A percentile compares a stretch with the other conserved stretches of the same genome.
phyloP scores from a whole-genome alignment of 2,888 invertebrate genomes.

The Andricus curvator region DNA sequence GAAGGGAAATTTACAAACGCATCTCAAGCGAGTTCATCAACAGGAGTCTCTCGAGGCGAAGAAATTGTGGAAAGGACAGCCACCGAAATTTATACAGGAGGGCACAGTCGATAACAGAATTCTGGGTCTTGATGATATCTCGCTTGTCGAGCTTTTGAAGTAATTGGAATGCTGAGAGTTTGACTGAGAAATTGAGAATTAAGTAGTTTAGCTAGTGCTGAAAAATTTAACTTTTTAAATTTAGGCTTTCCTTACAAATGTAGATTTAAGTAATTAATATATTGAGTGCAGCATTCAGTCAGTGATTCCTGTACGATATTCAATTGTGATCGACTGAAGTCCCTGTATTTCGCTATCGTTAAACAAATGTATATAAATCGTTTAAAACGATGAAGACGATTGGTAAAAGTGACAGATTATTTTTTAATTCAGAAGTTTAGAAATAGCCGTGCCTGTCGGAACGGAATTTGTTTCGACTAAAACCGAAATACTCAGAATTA shows the following conservation, averaged over 20 bases:
- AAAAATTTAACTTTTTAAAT: conserved; percentile 8
- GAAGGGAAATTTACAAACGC: conserved; percentile 82
- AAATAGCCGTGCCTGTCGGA: conserved; percentile 9
- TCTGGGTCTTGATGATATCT: conserved; percentile 68
- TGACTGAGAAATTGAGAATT: background rate
- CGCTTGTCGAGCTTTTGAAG: conserved; percentile 63
- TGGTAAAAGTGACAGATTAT: background rate
- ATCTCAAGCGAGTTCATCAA: conserved; percentile 80
- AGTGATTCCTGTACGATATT: conserved; percentile 2
- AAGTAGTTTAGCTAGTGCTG: background rate
- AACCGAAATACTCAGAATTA: conserved; percentile 14
- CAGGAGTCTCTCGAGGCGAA: conserved; percentile 61
- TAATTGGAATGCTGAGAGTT: background rate
- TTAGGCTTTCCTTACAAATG: background rate
- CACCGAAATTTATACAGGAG: conserved; percentile 58
- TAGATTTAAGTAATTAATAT: conserved; percentile 8
- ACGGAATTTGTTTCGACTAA: conserved; percentile 7
- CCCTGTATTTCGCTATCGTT: background rate
- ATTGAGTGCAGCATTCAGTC: conserved; percentile 20
- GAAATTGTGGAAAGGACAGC: conserved; percentile 58
- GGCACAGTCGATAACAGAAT: conserved; percentile 59
- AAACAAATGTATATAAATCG: conserved; percentile 16
- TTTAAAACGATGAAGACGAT: background rate
- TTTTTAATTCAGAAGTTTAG: background rate
- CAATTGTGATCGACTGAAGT: conserved; percentile 25